Evolutionary conservation across 2,113 vertebrate species (phyloP), one percentile per base, ranked within the genome.

Genomic region (Alligator mississippiensis): DNA sequence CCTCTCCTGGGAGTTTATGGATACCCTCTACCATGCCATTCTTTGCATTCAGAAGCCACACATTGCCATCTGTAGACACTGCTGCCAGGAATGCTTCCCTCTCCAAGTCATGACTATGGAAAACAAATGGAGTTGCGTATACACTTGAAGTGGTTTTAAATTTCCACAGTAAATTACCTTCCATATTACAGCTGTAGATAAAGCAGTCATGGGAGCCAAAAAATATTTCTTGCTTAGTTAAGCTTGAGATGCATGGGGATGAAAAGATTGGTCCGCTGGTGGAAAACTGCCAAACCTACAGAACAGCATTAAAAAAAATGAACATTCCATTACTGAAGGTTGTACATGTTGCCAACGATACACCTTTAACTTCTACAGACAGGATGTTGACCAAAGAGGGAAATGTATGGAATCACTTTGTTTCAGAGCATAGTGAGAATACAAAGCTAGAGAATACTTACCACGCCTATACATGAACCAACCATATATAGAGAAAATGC

Each of bases 261-360:
- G 99, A 99, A 98, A 99, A 99, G 85, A 99, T 98, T 0, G 99
- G 98, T 21, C 98, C 99, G 28, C 95, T 90, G 4, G 99, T 98
- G 82, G 96, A 77, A 88, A 98, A 98, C 62, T 98, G 96, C 99
- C 99, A 99, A 82, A 98, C 95, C 99, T 99, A 93, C 25, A 93
- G 77, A 94, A 60, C 57, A 77, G n/a, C 34, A 81, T 66, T 68
- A 57, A 89, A 90, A 78, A 96, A 81, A 87, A 68, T 7, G 88
- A 80, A 24, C 25, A 77, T 4, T 74, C 21, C 72, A 21, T 95
- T 90, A 93, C 2, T 54, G 58, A 70, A 82, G 61, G 57, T 77
- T 92, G 66, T 74, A 75, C 78, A 61, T 21, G 5, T 63, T 84
- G 80, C 11, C 76, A 86, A 58, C 90, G 19, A 87, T 6, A 79